These are phyloP conservation scores for Brachionus sp. DNA, from an alignment of 1,140 invertebrate species.

Conservation along the genomic window DNA sequence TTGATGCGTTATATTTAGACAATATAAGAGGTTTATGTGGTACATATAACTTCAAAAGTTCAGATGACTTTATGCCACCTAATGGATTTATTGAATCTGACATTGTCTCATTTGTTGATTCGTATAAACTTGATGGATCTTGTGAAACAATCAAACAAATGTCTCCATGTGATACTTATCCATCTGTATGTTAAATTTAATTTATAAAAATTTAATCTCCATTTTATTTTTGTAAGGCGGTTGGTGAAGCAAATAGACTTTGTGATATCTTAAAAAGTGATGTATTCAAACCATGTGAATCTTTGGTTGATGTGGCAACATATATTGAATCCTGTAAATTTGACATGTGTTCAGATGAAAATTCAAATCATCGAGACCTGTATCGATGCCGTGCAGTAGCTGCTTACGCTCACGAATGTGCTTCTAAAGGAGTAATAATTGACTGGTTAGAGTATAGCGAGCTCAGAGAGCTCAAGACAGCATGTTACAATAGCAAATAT, in stretches of 20 bases:
- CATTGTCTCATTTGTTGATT: slow-evolving; percentile 74
- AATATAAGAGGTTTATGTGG: slow-evolving; percentile 73
- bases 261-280: slow-evolving; percentile 46
- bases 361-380: slow-evolving; percentile 14
- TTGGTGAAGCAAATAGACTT: not conserved
- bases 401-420: slow-evolving; percentile 75
- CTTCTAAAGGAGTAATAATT: slow-evolving; percentile 67
- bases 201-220: not conserved
- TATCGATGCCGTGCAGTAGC: slow-evolving; percentile 77
- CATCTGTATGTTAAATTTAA: slow-evolving; percentile 64
- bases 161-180: slow-evolving; percentile 64
- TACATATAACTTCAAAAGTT: slow-evolving; percentile 78
- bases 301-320: slow-evolving; percentile 71
- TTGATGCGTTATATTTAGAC: slow-evolving; percentile 69
- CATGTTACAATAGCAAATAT: slow-evolving; percentile 36
- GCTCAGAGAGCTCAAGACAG: not conserved
- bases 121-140: slow-evolving; percentile 76
- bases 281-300: slow-evolving; percentile 68
- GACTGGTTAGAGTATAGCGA: slow-evolving; percentile 72
- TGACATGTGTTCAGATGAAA: slow-evolving; percentile 61
- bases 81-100: slow-evolving; percentile 74
- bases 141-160: slow-evolving; percentile 67
- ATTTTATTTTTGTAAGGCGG: not conserved
- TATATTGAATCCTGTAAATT: slow-evolving; percentile 77
- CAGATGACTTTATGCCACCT: slow-evolving; percentile 80